Conservation (phyloP, 2,888 invertebrate species). For the Timema cristinae region DNA sequence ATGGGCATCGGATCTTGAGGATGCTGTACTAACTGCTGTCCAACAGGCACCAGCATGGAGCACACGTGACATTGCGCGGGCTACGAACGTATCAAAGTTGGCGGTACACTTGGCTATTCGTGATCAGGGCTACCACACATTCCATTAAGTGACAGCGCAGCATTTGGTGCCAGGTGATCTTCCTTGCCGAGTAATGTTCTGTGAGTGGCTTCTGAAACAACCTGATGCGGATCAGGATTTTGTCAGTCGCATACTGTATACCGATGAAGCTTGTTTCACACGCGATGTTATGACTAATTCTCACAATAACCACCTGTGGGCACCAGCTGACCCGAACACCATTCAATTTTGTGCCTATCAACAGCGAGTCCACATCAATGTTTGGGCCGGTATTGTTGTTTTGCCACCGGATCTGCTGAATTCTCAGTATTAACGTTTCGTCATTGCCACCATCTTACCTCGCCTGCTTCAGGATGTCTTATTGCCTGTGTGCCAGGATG, state of each 20-base stretch:
- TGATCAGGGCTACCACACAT: background rate
- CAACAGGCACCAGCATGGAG: too few relatives aligned
- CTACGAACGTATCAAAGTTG: too few relatives aligned
- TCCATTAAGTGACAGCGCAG: background rate
- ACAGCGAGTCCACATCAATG: background rate
- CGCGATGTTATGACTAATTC: too few relatives aligned
- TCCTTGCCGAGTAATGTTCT: too few relatives aligned
- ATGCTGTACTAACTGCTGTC: too few relatives aligned
- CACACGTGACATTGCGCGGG: too few relatives aligned
- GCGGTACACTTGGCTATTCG: background rate
- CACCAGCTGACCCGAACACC: background rate
- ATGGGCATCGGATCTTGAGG: too few relatives aligned
- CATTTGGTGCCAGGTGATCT: too few relatives aligned
- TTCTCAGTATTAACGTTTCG: background rate
- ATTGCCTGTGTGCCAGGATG: background rate
- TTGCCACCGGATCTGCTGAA: background rate
- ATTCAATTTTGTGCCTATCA: background rate
- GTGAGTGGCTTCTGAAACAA: too few relatives aligned
- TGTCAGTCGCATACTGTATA: too few relatives aligned
- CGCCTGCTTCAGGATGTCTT: background rate
- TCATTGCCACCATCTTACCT: background rate
- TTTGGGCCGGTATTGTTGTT: background rate
- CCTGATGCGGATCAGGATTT: too few relatives aligned
- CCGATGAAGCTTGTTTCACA: too few relatives aligned
- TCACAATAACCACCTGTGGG: background rate